A percentile compares a stretch with the other conserved stretches of the same genome.
These are phyloP conservation scores for Campoplex nolae DNA, from an alignment of 2,888 invertebrate genomes.

Conservation along the genomic window DNA sequence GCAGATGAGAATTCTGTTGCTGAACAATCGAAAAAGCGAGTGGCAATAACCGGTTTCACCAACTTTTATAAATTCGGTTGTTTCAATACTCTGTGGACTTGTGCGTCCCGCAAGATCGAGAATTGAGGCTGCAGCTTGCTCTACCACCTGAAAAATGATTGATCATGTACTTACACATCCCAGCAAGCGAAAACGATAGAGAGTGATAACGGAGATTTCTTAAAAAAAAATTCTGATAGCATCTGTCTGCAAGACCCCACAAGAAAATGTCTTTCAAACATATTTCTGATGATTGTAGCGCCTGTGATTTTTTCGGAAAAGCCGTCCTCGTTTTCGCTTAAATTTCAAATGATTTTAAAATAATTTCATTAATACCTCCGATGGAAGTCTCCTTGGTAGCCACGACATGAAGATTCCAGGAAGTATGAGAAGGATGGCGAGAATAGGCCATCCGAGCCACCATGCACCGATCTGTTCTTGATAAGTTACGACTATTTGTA, in stretches of 20 bases:
- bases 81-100: conserved; percentile 58
- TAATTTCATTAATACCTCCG: conserved; percentile 75
- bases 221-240: too few species aligned
- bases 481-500: conserved; percentile 76
- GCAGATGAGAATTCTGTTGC: conserved; percentile 86
- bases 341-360: not conserved
- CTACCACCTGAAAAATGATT: conserved; percentile 83
- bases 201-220: too few species aligned
- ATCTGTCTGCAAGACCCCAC: not conserved
- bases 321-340: not conserved
- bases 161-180: not conserved
- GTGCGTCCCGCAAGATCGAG: conserved; percentile 81
- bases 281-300: too few species aligned
- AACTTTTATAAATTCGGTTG: conserved; percentile 65
- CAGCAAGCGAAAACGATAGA: too few species aligned
- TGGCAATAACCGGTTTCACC: conserved; percentile 83
- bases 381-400: conserved; percentile 86
- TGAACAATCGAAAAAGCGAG: conserved; percentile 85
- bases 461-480: conserved; percentile 82
- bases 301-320: not conserved
- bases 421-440: conserved; percentile 84
- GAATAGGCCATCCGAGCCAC: conserved; percentile 86
- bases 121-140: conserved; percentile 86
- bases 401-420: conserved; percentile 85
- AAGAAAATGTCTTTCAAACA: too few species aligned